A percentile compares a stretch with the other conserved stretches of the same genome.
phyloP scores from a whole-genome alignment of 2,797 vertebrate species.

The Argyrosomus regius region DNA sequence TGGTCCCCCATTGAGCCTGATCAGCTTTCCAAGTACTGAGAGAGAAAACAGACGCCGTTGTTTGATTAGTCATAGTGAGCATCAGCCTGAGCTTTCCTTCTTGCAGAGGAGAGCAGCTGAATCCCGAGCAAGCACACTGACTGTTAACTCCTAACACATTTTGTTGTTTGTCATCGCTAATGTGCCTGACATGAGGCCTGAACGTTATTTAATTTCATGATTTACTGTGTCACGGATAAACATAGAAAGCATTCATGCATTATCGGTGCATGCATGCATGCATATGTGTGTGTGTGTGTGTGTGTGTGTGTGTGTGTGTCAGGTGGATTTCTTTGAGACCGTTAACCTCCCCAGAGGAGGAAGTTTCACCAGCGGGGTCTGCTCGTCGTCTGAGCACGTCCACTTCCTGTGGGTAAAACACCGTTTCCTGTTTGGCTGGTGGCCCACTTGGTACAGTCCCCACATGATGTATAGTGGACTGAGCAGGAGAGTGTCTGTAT shows the following conservation, averaged over 20 bases:
- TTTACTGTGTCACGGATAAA: not conserved
- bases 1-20: slow-evolving; percentile 54
- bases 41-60: slow-evolving; percentile 67
- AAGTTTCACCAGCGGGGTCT: slow-evolving; percentile 69
- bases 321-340: slow-evolving; percentile 78
- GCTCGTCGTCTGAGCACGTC: slow-evolving; percentile 62
- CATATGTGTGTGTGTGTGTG: too few species aligned
- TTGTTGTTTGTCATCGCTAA: slow-evolving; percentile 7
- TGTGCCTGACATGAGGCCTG: not conserved
- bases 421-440: slow-evolving; percentile 71
- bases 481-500: slow-evolving; percentile 63
- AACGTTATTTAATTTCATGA: not conserved
- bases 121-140: slow-evolving; percentile 21
- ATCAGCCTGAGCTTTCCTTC: slow-evolving; percentile 22
- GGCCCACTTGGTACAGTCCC: slow-evolving; percentile 47
- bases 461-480: slow-evolving; percentile 47
- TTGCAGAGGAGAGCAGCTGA: slow-evolving; percentile 23
- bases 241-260: not conserved
- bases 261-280: slow-evolving; percentile 7
- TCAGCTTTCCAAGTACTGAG: slow-evolving; percentile 68
- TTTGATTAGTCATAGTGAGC: slow-evolving; percentile 68
- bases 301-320: slow-evolving; percentile 48
- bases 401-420: slow-evolving; percentile 75
- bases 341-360: slow-evolving; percentile 67
- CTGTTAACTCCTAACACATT: slow-evolving; percentile 1